Evolutionary conservation across 2,113 vertebrate species (phyloP), one percentile per base, ranked within the genome.

Genomic region (Myotis lucifugus): DNA sequence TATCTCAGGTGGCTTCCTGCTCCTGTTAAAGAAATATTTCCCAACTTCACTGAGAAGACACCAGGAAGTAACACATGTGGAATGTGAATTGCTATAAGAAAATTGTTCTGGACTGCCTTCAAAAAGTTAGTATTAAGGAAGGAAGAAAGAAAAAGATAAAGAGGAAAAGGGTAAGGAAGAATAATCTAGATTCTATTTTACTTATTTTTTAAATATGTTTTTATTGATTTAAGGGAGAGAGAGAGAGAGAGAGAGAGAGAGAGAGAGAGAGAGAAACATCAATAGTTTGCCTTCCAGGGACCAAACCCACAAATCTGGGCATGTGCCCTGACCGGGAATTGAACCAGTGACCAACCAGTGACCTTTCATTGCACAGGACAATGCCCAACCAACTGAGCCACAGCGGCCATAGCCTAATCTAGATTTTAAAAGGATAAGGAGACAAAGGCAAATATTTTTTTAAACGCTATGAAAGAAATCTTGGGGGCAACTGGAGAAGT

Each of bases 21-120:
- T 93, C 74, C 66, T 59, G 9, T 3, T n/a, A 90, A 34, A 95
- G 27, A 56, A 83, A 46, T 94, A 95, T 74, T 92, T 90, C 64
- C 66, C 52, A 93, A 46, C 7, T 52, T 92, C 32, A 73, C 48
- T 78, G 21, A 56, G 61, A 48, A 86, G 74, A 77, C 48, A 77
- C 48, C 72, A 96, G 46, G 37, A 93, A 81, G 61, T 91, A 89
- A 83, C 37, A 91, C 34, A 89, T 19, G 72, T 27, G 72, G 13
- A 93, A 95, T 61, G 25, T 78, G 11, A 23, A 61, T 78, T 86
- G 83, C 48, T 73, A 8, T 4, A 77, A 85, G 40, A 89, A 73
- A 54, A 73, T 3, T 85, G 15, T 17, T 32, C 19, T 76, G 37
- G 25, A n/a, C 5, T 73, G 12, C 64, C 46, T 88, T 86, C 15